These are phyloP conservation scores for Acleris literana DNA, from an alignment of 2,888 invertebrate species.

Conservation along the genomic window DNA sequence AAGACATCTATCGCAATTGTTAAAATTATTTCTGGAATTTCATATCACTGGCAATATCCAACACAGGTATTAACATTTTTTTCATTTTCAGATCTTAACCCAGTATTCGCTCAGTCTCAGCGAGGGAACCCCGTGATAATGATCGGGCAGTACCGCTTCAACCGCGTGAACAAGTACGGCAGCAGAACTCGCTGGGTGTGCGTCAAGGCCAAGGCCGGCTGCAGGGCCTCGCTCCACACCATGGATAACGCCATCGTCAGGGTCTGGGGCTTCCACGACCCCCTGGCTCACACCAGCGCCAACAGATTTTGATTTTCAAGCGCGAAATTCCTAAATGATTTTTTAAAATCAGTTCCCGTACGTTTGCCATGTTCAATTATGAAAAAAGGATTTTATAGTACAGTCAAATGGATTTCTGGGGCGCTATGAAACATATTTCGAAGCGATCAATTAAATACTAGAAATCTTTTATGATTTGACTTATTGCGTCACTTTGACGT, in stretches of 20 bases:
- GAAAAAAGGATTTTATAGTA: no score
- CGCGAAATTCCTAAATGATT: neutral
- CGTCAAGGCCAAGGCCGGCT: conserved; percentile 77
- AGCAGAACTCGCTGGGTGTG: conserved; percentile 76
- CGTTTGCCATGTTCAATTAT: neutral
- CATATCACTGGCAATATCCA: neutral
- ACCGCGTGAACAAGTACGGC: conserved; percentile 76
- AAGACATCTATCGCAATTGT: no score
- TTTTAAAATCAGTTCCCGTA: conserved; percentile 3
- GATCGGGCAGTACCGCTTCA: conserved; percentile 78
- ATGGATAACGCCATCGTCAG: conserved; percentile 77
- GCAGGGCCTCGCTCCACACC: conserved; percentile 75
- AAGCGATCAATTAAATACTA: no score
- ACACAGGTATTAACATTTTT: conserved; percentile 45
- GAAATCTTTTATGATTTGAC: no score
- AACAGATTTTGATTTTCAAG: conserved; percentile 61
- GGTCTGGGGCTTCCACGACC: conserved; percentile 78
- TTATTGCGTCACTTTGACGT: no score
- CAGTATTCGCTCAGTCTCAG: conserved; percentile 75
- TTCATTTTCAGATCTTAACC: conserved; percentile 71
- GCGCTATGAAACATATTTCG: no score
- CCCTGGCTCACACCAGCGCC: conserved; percentile 73
- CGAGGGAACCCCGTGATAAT: conserved; percentile 78
- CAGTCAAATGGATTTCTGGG: no score
- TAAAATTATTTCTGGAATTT: no score